Conservation (phyloP, 2,113 vertebrate species). For the Hemiscyllium ocellatum region DNA sequence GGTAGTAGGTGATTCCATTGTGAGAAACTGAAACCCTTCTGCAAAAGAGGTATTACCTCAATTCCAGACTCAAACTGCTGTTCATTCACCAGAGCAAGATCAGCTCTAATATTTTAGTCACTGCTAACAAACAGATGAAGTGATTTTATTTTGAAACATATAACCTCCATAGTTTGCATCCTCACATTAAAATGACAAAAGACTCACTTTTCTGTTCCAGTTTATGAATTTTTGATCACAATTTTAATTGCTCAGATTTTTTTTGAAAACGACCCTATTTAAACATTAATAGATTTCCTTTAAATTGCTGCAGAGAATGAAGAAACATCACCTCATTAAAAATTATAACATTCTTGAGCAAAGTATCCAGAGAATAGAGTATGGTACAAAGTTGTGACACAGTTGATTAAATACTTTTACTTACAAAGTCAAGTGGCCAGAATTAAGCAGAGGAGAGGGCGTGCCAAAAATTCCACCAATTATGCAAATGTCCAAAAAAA, state of each 20-base stretch:
- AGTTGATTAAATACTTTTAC: background rate
- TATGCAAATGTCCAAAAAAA: background rate
- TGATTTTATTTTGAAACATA: background rate
- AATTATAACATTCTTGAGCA: background rate
- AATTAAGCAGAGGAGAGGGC: background rate
- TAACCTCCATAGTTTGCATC: background rate
- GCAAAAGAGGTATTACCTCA: background rate
- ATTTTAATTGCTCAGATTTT: conserved; percentile 2
- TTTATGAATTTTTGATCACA: background rate
- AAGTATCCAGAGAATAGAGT: background rate
- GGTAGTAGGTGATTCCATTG: background rate
- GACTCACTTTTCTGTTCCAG: background rate
- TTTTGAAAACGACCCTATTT: background rate
- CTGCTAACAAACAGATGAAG: background rate
- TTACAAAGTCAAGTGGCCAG: background rate
- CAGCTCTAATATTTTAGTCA: background rate
- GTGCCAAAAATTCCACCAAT: no score
- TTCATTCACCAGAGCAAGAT: background rate
- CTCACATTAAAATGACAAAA: background rate
- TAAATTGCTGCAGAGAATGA: background rate
- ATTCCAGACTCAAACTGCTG: background rate
- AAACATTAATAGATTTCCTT: background rate
- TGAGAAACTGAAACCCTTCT: background rate
- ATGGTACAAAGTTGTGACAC: background rate
- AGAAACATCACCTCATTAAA: background rate